phyloP scores from a whole-genome alignment of 2,113 vertebrate genomes.

The Anolis carolinensis region DNA sequence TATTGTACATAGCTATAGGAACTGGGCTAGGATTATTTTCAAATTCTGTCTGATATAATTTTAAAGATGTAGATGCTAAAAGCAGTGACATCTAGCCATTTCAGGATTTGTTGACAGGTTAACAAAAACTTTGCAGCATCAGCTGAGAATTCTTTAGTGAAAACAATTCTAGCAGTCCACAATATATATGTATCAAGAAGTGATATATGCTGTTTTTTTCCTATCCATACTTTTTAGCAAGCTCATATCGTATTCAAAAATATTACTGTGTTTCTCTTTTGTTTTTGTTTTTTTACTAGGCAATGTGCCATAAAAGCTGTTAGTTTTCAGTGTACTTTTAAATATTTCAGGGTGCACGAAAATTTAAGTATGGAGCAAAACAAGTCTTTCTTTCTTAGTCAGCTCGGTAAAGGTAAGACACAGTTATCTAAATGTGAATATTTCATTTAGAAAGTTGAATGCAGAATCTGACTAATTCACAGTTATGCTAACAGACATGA shows the following conservation, averaged over 20 bases:
- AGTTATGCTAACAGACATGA: conserved; percentile 59
- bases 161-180: background rate
- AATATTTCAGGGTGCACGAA: conserved; percentile 33
- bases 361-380: background rate
- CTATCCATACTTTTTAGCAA: background rate
- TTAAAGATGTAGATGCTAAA: background rate
- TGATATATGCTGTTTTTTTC: background rate
- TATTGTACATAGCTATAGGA: no score
- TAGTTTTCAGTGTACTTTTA: conserved; percentile 40
- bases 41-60: background rate
- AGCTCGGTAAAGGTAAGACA: conserved; percentile 42
- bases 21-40: background rate
- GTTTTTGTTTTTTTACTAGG: background rate
- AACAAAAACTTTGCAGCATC: background rate
- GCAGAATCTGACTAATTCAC: conserved; percentile 64
- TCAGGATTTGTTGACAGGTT: conserved; percentile 11
- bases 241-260: background rate
- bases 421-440: conserved; percentile 55
- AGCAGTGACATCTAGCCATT: background rate
- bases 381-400: background rate
- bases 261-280: background rate
- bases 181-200: background rate
- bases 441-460: conserved; percentile 67
- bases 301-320: background rate
- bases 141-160: background rate